Percentiles rank a stretch among this genome's conserved stretches.
phyloP scores from a whole-genome alignment of 2,797 vertebrate species.

The Xenops minutus region DNA sequence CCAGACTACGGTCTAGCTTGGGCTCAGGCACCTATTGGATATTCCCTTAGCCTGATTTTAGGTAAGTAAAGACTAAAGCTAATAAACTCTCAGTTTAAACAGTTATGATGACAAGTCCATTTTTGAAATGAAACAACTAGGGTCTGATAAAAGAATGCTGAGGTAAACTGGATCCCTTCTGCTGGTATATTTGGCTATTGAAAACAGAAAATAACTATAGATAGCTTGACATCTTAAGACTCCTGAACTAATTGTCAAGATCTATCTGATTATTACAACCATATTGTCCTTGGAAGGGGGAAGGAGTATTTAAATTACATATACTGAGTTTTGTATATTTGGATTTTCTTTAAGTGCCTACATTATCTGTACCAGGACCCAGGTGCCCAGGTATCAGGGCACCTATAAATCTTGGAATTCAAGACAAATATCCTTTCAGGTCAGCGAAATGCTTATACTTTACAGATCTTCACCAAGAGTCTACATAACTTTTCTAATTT shows the following conservation, averaged over 20 bases:
- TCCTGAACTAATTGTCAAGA: background rate
- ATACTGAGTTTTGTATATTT: background rate
- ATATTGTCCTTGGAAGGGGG: background rate
- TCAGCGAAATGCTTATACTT: background rate
- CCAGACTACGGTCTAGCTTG: slow-evolving; percentile 90
- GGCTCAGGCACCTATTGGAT: slow-evolving; percentile 97
- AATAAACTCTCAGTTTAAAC: background rate
- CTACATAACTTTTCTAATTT: background rate
- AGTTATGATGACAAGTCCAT: background rate
- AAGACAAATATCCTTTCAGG: background rate
- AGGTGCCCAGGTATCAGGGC: background rate
- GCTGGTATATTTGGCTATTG: background rate
- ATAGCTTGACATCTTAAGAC: background rate
- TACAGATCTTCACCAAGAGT: background rate
- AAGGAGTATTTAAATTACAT: background rate
- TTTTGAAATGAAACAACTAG: background rate
- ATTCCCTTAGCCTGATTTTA: slow-evolving; percentile 91
- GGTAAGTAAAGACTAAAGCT: slow-evolving; percentile 78
- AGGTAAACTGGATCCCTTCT: background rate
- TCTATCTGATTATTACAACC: background rate
- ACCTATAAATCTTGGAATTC: background rate
- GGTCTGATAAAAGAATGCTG: background rate
- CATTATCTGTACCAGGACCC: background rate
- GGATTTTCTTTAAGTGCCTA: background rate
- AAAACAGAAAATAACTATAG: background rate